Evolutionary conservation across 2,797 vertebrate genomes (phyloP).

Genomic region (Podarcis siculus): DNA sequence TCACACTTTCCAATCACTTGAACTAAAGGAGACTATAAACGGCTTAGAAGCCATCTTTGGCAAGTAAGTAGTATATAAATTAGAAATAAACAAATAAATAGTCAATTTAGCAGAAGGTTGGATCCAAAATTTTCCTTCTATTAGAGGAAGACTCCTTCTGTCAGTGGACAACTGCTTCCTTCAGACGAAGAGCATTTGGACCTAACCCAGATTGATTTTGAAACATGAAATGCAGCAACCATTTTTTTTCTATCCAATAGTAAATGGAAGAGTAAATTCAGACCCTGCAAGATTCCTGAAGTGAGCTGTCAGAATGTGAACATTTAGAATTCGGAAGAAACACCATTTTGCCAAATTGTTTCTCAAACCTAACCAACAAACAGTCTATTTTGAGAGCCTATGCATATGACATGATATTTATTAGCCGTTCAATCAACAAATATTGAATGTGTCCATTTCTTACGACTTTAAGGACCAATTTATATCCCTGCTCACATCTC

Average conservation of each 20-base stretch:
- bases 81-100: no score
- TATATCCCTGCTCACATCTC: not conserved
- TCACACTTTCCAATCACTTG: not conserved
- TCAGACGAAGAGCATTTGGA: not conserved
- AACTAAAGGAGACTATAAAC: not conserved
- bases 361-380: not conserved
- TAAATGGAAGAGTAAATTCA: not conserved
- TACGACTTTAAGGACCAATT: accelerated
- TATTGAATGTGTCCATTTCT: accelerated
- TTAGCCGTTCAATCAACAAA: not conserved
- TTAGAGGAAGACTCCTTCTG: not conserved
- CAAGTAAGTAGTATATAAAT: no score
- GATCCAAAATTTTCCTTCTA: not conserved
- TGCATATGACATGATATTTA: not conserved
- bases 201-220: not conserved
- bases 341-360: not conserved
- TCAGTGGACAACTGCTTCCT: not conserved
- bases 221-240: not conserved
- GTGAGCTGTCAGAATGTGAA: no score
- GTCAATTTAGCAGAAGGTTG: not conserved
- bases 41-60: no score
- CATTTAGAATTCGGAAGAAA: not conserved
- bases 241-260: not conserved
- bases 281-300: not conserved
- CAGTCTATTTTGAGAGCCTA: not conserved